Base-by-base conservation (phyloP, 2,113 vertebrate genomes). In the Pithys albifrons region DNA sequence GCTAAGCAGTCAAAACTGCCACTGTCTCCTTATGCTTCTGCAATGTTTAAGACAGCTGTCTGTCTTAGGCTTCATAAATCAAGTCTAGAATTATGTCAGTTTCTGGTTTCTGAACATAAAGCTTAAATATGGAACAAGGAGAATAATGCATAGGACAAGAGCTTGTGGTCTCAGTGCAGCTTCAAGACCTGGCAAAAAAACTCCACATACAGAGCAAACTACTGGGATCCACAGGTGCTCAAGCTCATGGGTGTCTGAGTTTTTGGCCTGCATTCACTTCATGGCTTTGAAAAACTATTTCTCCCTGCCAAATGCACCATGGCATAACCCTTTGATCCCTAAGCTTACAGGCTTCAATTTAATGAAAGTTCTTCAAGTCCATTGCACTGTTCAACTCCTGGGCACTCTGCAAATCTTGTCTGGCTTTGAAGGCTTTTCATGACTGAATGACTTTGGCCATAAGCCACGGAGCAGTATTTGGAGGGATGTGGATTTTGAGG, bases 61-160 rank as follows among this genome's bases (percentile, higher is more conserved):
- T 85, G 55, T 66, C 57, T 62, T 35, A 81, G 24, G 22, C 11
- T n/a, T 57, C 61, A 58, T 49, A 66, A 86, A 92, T 19, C 29
- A 87, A 89, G 22, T 43, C 70, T 49, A 78, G 11, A 69, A 46
- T 64, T 89, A 76, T 41, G 72, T 87, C 52, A 41, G 14, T 66
- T 92, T 39, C 48, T 57, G 5, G 14, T 69, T 93, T 75, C 57
- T 76, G 57, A 92, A 45, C 10, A 24, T 54, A 72, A 87, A 85
- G 54, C 23, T 75, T 73, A 85, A 88, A 76, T 69, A 59, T 12
- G 78, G 48, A 75, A 59, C 24, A 49, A 91, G 41, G 37, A 25
- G 14, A 61, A 69, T 16, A 59, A 39, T 1, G 19, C 0, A 0
- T 4, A 55, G 57, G 69, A 67, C 4, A 4, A 70, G 52, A n/a